Conservation (phyloP, 2,888 invertebrate species). For the Salpingus planirostris region DNA sequence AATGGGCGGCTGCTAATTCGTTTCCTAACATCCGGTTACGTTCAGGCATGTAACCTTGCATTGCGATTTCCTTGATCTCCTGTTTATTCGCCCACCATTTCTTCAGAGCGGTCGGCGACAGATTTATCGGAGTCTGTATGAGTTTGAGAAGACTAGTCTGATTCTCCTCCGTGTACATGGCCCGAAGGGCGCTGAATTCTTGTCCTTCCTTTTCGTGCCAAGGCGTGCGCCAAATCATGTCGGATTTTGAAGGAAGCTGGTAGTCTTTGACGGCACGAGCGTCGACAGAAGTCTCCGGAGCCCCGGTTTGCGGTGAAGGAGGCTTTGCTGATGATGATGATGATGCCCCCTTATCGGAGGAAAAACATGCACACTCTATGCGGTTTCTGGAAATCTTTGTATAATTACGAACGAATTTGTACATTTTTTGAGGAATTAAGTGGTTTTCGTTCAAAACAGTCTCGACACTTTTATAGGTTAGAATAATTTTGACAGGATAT, state of each 20-base stretch:
- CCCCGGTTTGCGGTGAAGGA: background rate
- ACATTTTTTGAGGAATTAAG: no score
- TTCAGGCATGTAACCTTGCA: slow-evolving; percentile 53
- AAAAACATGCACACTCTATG: slow-evolving; percentile 1
- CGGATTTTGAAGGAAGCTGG: no score
- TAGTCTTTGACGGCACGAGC: no score
- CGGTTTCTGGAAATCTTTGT: background rate
- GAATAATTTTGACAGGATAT: no score
- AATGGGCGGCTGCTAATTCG: slow-evolving; percentile 82
- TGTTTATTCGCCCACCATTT: slow-evolving; percentile 50
- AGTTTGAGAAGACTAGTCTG: slow-evolving; percentile 43
- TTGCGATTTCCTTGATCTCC: slow-evolving; percentile 44
- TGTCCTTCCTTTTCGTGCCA: slow-evolving; percentile 51
- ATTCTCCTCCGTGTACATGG: slow-evolving; percentile 48
- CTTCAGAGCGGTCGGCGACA: slow-evolving; percentile 44
- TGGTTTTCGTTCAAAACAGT: no score
- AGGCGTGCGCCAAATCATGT: slow-evolving; percentile 54
- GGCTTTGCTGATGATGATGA: background rate
- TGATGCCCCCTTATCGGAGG: background rate
- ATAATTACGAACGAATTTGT: background rate
- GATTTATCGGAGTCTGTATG: slow-evolving; percentile 43
- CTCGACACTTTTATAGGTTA: no score
- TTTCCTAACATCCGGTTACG: slow-evolving; percentile 58
- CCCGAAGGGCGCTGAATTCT: slow-evolving; percentile 49
- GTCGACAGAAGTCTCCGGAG: no score